phyloP scores from a whole-genome alignment of 2,113 vertebrate genomes.

The Paralichthys olivaceus region DNA sequence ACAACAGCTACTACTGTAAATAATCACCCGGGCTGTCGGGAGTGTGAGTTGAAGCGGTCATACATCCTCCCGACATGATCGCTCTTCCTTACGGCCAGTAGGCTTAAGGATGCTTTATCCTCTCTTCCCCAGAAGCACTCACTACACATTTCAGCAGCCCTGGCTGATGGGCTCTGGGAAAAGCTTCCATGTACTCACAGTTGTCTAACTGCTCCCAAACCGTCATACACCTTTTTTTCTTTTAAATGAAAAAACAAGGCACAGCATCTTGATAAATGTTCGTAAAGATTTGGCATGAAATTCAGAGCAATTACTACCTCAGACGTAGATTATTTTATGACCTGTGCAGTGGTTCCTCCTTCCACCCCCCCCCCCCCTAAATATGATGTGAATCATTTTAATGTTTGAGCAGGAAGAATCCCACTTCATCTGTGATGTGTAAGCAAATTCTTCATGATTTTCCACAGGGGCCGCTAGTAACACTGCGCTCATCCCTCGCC shows the following conservation, averaged over 20 bases:
- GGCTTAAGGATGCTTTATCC: slow-evolving; percentile 63
- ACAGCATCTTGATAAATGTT: slow-evolving; percentile 19
- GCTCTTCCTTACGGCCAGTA: slow-evolving; percentile 72
- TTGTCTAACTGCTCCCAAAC: slow-evolving; percentile 39
- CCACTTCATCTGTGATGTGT: slow-evolving; percentile 79
- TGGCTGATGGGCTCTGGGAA: slow-evolving; percentile 49
- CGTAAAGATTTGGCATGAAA: slow-evolving; percentile 48
- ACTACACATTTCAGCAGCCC: slow-evolving; percentile 43
- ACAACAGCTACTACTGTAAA: slow-evolving; percentile 80
- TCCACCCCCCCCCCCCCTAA: slow-evolving; percentile 20
- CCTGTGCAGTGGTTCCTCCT: slow-evolving; percentile 34
- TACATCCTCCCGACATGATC: slow-evolving; percentile 73
- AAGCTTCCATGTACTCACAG: slow-evolving; percentile 33
- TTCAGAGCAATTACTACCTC: slow-evolving; percentile 31
- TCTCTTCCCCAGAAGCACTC: slow-evolving; percentile 41
- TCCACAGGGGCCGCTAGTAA: slow-evolving; percentile 61
- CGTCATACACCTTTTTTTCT: slow-evolving; percentile 20
- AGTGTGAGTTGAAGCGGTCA: slow-evolving; percentile 71
- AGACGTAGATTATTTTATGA: slow-evolving; percentile 45
- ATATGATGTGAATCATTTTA: slow-evolving; percentile 71
- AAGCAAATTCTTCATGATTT: slow-evolving; percentile 74
- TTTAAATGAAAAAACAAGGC: slow-evolving; percentile 19
- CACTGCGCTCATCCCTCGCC: slow-evolving; percentile 65
- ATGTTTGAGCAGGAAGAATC: slow-evolving; percentile 70
- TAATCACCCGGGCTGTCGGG: slow-evolving; percentile 77